Conservation (phyloP, 2,888 invertebrate species). For the Temnothorax rugatulus region DNA sequence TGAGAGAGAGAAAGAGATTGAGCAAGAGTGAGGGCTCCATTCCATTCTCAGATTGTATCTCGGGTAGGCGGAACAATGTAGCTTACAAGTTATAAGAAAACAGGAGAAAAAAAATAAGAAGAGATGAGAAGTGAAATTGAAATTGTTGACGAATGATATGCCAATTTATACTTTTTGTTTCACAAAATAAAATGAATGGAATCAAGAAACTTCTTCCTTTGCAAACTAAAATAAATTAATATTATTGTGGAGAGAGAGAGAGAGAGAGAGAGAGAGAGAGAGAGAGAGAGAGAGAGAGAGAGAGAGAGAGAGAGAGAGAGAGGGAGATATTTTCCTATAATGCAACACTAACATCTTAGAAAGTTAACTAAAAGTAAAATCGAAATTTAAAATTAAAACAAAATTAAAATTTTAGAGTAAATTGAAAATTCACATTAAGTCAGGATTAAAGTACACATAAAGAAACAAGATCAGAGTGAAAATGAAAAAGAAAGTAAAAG, state of each 20-base stretch:
- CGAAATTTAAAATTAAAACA: background rate
- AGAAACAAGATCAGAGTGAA: background rate
- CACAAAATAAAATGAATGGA: background rate
- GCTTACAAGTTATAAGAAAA: background rate
- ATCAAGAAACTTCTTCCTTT: background rate
- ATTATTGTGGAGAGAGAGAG: background rate
- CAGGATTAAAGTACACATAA: background rate
- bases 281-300: background rate
- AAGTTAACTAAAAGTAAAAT: background rate
- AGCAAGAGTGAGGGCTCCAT: slow-evolving; percentile 9
- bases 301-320: too few relatives aligned
- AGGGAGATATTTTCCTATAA: background rate
- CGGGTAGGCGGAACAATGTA: background rate
- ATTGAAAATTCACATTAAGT: background rate
- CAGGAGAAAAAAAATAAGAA: background rate
- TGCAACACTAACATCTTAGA: background rate
- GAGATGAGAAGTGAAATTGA: slow-evolving; percentile 2
- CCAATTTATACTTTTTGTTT: background rate
- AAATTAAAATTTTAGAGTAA: background rate
- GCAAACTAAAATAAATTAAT: background rate
- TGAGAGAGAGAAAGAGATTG: slow-evolving; percentile 13
- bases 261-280: too few relatives aligned
- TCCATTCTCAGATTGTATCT: slow-evolving; percentile 25
- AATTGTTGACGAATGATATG: background rate
- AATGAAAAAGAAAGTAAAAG: background rate